Evolutionary conservation across 2,797 vertebrate species (phyloP).

Genomic region (Garrulus glandarius): DNA sequence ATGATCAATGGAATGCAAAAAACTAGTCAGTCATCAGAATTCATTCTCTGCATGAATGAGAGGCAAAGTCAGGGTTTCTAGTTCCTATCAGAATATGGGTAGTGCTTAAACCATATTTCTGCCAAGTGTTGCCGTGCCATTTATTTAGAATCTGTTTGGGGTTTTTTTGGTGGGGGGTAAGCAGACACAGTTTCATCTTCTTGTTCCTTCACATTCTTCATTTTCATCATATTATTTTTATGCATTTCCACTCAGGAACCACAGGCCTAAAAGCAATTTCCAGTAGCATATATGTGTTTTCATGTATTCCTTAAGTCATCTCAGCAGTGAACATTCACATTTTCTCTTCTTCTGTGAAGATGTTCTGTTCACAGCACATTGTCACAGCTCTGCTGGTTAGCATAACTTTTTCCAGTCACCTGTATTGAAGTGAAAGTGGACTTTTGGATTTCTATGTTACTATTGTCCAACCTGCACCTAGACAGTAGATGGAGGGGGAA

Average conservation of each 20-base stretch:
- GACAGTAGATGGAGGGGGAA: not conserved
- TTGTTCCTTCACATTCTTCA: not conserved
- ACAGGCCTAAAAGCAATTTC: not conserved
- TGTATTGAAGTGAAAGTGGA: not conserved
- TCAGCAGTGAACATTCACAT: not conserved
- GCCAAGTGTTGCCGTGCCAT: not conserved
- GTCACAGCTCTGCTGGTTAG: not conserved
- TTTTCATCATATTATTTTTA: not conserved
- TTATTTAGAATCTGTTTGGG: not conserved
- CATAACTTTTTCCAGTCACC: not conserved
- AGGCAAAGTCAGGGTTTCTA: not conserved
- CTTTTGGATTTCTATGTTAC: not conserved
- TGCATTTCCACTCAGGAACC: not conserved
- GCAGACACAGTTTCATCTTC: not conserved
- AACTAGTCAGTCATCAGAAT: not conserved
- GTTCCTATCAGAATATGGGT: not conserved
- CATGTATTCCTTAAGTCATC: too few species aligned
- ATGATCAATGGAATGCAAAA: not conserved
- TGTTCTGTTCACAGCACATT: not conserved
- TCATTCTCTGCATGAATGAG: not conserved
- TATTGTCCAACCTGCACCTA: not conserved
- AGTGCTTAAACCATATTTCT: not conserved
- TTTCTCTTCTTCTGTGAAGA: not conserved
- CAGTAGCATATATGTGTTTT: not conserved
- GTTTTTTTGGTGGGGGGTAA: not conserved